Evolutionary conservation across 2,888 invertebrate species (phyloP), one percentile per base, ranked within the genome.

Genomic region (Pristionchus mayeri): DNA sequence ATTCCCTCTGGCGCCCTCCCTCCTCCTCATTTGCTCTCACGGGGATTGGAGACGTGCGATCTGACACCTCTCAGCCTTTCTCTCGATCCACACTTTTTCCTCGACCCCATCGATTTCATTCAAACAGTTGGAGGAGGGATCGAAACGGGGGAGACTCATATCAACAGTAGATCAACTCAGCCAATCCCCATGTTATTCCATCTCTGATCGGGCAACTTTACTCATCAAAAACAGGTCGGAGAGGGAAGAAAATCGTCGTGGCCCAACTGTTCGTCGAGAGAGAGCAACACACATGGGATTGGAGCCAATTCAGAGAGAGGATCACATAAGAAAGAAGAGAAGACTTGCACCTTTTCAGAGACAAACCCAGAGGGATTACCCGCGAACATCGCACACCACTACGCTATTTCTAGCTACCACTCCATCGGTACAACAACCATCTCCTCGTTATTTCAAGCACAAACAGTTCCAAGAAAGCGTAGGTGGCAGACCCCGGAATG

Each of bases 11-110:
- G 21, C 71, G 13, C 71, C 37, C 9, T 75, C 40, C 30, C 30
- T 30, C 30, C 60, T 60, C 30, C 60, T 60, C 60, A 60, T 60
- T 60, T 60, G 60, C 60, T 60, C 27, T 44, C 44, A 44, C 44
- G 13, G 7, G 30, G 60, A 27, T 6, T 24, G 24, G 24, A 60
- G 60, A 60, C 60, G 30, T 60, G 60, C 13, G 60, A 60, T 60
- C 27, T 60, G 60, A 60, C 60, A 60, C 60, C 60, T 60, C 60
- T 60, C 60, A 60, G 24, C 24, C 60, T 60, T 60, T 60, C 60
- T 60, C 60, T 60, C 60, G 27, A 60, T 60, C 60, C 60, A 60
- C 60, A 27, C 30, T 60, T 60, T 30, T 60, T 60, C 13, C 30
- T 16, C 60, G 60, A 60, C 30, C 60, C 27, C 27, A 27, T 24